Evolutionary conservation across 2,888 invertebrate species (phyloP), one percentile per base, ranked within the genome.

Genomic region (Colostygia pectinataria): DNA sequence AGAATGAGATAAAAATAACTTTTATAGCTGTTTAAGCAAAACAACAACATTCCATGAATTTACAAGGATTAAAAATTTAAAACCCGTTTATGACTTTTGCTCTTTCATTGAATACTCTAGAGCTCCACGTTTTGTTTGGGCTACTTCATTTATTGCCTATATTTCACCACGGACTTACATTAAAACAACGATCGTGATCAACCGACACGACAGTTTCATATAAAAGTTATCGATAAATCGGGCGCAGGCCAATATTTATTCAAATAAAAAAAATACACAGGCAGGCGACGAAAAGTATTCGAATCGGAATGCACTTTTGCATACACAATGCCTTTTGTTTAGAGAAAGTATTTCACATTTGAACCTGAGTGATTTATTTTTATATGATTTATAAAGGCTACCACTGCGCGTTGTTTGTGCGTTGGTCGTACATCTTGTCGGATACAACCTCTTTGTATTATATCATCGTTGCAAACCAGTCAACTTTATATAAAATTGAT

Each of bases 321-420:
- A 86, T 90, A 77, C 81, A 88, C 89, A 87, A 89, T 87, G 80
- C 83, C 69, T 86, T 86, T 87, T 90, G 88, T 89, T 90, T 89
- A 86, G 85, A 84, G 87, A 86, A 84, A 89, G 86, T 88, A 88
- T 89, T 89, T 89, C 89, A 88, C 88, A 87, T 87, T 81, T 79
- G 76, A 80, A 80, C 77, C 77, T 77, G 81, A 83, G 73, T 83
- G 87, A 89, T 88, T 87, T 90, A 85, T 88, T 86, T 86, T 84
- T 82, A 72, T 80, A 84, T 89, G 86, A 88, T 86, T 88, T 85
- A 88, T 85, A 79, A 69, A 69, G 57, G 65, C 67, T 68, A 69
- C 73, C 73, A 70, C 68, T 64, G 61, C 59, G 53, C 56, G 61
- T 61, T 63, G 70, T 76, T 46, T 68, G 71, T 76, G 74, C 63